These are phyloP conservation scores for Phymastichus coffea DNA, from an alignment of 1,140 invertebrate species.

Conservation along the genomic window DNA sequence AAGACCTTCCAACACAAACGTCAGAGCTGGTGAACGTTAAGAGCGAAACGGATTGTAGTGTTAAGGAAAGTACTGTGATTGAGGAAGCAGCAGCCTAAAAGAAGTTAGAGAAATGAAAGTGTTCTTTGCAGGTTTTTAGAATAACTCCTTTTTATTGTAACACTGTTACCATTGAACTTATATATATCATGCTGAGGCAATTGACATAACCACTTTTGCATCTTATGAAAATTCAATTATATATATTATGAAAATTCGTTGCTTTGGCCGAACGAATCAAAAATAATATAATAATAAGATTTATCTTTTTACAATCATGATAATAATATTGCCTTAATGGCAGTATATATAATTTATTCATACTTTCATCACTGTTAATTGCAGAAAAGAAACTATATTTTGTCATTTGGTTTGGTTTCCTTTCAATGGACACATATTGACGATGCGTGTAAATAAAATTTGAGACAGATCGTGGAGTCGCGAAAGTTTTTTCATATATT, in stretches of 20 bases:
- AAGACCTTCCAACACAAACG: constrained; percentile 9
- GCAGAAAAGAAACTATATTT: constrained; percentile 12
- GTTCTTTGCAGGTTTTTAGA: constrained; percentile 15
- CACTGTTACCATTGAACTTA: constrained; percentile 24
- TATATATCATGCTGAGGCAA: constrained; percentile 5
- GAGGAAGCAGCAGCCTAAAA: constrained; percentile 48
- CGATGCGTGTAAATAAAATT: constrained; percentile 23
- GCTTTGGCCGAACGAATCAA: constrained; percentile 9
- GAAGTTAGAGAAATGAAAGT: background rate
- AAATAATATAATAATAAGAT: background rate
- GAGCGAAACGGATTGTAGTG: constrained; percentile 35
- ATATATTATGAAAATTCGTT: constrained; percentile 9
- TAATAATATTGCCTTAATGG: constrained; percentile 6
- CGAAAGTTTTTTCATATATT: constrained; percentile 16
- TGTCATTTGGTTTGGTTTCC: constrained; percentile 17
- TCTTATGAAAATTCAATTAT: constrained; percentile 18
- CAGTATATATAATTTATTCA: constrained; percentile 12
- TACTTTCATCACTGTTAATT: background rate
- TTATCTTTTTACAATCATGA: constrained; percentile 10
- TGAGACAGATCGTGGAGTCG: constrained; percentile 3
- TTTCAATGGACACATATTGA: constrained; percentile 11
- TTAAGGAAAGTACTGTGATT: constrained; percentile 39
- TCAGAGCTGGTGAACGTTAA: constrained; percentile 29
- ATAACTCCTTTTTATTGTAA: constrained; percentile 26
- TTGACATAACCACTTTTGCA: constrained; percentile 19